These are phyloP conservation scores for Tholera decimalis DNA, from an alignment of 2,888 invertebrate genomes.

Conservation along the genomic window DNA sequence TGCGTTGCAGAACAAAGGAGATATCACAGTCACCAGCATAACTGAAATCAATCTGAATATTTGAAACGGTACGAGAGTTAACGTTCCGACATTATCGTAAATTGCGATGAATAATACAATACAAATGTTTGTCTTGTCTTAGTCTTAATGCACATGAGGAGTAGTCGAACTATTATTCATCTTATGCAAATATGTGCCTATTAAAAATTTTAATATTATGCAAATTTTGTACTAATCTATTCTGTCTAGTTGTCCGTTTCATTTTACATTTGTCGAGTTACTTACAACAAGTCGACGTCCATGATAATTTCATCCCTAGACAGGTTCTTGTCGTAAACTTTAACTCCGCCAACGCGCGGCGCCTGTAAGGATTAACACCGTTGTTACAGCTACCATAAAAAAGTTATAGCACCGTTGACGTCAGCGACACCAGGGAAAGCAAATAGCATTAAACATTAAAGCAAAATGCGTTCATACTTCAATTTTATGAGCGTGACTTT, in stretches of 20 bases:
- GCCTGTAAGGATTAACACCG: slow-evolving; percentile 92
- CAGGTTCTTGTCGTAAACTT: slow-evolving; percentile 98
- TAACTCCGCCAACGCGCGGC: slow-evolving; percentile 98
- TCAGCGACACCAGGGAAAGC: slow-evolving; percentile 21
- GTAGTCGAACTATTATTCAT: not conserved
- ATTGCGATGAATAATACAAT: slow-evolving; percentile 11
- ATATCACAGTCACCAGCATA: slow-evolving; percentile 99
- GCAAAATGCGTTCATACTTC: slow-evolving; percentile 7
- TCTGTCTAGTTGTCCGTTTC: not conserved
- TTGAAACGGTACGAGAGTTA: not conserved
- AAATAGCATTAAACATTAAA: slow-evolving; percentile 18
- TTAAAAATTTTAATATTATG: not conserved
- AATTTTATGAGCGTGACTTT: slow-evolving; percentile 17
- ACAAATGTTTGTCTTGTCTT: slow-evolving; percentile 9
- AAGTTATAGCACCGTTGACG: slow-evolving; percentile 42
- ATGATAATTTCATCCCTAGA: slow-evolving; percentile 98
- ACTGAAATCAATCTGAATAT: slow-evolving; percentile 83
- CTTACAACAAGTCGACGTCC: slow-evolving; percentile 98
- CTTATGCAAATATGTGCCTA: not conserved
- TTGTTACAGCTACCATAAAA: slow-evolving; percentile 38
- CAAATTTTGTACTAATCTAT: not conserved
- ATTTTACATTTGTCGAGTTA: slow-evolving; percentile 60
- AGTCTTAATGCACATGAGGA: not conserved
- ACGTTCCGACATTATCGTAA: slow-evolving; percentile 2
- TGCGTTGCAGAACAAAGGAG: slow-evolving; percentile 96